These are phyloP conservation scores for Enoplolaimus lenunculus DNA, from an alignment of 2,888 invertebrate species.

Conservation along the genomic window DNA sequence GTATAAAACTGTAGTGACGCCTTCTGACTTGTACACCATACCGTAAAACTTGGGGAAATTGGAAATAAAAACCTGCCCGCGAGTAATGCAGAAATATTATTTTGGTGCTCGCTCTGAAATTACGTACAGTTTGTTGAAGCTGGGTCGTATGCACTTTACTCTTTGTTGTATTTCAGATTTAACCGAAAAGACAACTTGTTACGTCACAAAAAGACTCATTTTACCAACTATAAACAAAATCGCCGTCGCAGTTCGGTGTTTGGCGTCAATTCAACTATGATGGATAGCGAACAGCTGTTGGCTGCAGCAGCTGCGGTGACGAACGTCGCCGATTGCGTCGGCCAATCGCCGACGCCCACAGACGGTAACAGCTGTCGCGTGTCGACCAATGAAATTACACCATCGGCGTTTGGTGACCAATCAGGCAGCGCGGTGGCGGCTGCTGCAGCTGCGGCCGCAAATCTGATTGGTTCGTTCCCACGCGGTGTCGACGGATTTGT, in stretches of 20 bases:
- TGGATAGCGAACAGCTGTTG: background rate
- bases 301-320: background rate
- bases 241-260: conserved; percentile 9
- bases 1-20: no score
- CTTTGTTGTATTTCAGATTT: conserved; percentile 31
- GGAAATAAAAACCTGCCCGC: no score
- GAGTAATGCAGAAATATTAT: no score
- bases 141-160: conserved; percentile 10
- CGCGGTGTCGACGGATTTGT: background rate
- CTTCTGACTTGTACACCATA: no score
- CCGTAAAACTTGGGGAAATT: no score
- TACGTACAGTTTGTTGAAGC: background rate
- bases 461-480: no score
- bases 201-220: conserved; percentile 38
- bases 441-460: no score
- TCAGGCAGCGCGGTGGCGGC: no score
- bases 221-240: conserved; percentile 12
- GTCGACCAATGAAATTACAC: no score
- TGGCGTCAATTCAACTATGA: background rate
- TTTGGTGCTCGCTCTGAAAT: background rate
- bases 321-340: background rate
- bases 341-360: background rate
- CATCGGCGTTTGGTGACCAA: no score
- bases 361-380: no score
- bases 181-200: conserved; percentile 40